A percentile compares a stretch with the other conserved stretches of the same genome.
phyloP scores from a whole-genome alignment of 2,888 invertebrate species.

The Carterocephalus palaemon region DNA sequence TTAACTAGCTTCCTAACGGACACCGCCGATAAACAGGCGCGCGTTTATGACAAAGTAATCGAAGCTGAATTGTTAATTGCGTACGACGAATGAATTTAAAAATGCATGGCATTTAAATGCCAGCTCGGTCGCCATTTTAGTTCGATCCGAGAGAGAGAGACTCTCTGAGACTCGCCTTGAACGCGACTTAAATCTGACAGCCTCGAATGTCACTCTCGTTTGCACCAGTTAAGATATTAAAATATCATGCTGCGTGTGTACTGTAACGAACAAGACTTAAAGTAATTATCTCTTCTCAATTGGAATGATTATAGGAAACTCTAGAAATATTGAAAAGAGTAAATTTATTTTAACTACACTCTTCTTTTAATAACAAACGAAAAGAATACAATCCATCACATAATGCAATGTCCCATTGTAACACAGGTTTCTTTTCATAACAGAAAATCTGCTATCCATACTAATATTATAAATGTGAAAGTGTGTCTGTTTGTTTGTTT shows the following conservation, averaged over 20 bases:
- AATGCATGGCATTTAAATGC: constrained; percentile 79
- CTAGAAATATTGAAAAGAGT: background rate
- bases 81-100: constrained; percentile 72
- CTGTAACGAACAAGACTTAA: background rate
- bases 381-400: too few relatives aligned
- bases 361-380: too few relatives aligned
- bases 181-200: constrained; percentile 77
- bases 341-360: too few relatives aligned
- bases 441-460: too few relatives aligned
- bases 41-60: constrained; percentile 72
- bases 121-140: constrained; percentile 73
- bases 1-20: constrained; percentile 60
- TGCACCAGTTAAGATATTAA: constrained; percentile 59
- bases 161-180: constrained; percentile 78
- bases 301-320: background rate
- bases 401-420: too few relatives aligned
- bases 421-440: too few relatives aligned
- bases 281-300: background rate
- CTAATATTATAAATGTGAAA: too few relatives aligned
- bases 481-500: too few relatives aligned
- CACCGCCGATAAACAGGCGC: constrained; percentile 47
- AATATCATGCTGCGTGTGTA: constrained; percentile 1
- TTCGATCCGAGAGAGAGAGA: constrained; percentile 68
- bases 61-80: constrained; percentile 73
- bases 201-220: constrained; percentile 73